A percentile compares a stretch with the other conserved stretches of the same genome.
phyloP scores from a whole-genome alignment of 2,888 invertebrate species.

The Anoncus sp. region DNA sequence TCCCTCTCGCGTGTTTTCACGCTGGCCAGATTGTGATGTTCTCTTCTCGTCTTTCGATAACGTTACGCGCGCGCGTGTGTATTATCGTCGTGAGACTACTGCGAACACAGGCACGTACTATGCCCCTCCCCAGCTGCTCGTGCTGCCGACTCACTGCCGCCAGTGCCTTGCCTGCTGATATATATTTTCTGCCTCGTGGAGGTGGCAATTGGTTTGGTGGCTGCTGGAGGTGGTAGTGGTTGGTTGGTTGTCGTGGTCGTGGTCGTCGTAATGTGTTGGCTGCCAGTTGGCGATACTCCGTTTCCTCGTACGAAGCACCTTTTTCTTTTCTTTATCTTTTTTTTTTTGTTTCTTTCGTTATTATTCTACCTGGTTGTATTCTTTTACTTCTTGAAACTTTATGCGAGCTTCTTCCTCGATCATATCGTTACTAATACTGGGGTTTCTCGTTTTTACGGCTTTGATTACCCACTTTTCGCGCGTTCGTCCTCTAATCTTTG shows the following conservation, averaged over 20 bases:
- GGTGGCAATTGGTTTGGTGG: constrained; percentile 63
- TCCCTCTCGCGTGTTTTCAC: constrained; percentile 21
- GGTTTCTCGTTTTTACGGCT: constrained; percentile 26
- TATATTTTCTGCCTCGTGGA: constrained; percentile 62
- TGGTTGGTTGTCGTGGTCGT: constrained; percentile 61
- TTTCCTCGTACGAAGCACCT: constrained; percentile 52
- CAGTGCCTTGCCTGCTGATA: constrained; percentile 59
- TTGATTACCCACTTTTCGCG: constrained; percentile 1
- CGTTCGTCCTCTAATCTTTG: background rate
- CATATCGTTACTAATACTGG: background rate
- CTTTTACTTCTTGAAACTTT: background rate
- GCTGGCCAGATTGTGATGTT: constrained; percentile 32
- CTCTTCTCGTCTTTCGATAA: constrained; percentile 35
- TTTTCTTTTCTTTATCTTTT: background rate
- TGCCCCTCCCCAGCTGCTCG: constrained; percentile 63
- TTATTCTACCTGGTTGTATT: constrained; percentile 1
- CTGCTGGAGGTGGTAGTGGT: constrained; percentile 57
- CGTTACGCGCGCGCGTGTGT: constrained; percentile 56
- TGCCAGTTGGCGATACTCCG: constrained; percentile 60
- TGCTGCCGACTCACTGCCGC: constrained; percentile 61
- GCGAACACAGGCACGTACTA: constrained; percentile 60
- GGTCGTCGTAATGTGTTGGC: constrained; percentile 56
- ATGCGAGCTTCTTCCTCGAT: constrained; percentile 15
- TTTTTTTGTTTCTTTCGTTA: no score
- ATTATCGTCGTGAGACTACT: constrained; percentile 61